Conservation (phyloP, 2,113 vertebrate species). For the Phaethon lepturus region DNA sequence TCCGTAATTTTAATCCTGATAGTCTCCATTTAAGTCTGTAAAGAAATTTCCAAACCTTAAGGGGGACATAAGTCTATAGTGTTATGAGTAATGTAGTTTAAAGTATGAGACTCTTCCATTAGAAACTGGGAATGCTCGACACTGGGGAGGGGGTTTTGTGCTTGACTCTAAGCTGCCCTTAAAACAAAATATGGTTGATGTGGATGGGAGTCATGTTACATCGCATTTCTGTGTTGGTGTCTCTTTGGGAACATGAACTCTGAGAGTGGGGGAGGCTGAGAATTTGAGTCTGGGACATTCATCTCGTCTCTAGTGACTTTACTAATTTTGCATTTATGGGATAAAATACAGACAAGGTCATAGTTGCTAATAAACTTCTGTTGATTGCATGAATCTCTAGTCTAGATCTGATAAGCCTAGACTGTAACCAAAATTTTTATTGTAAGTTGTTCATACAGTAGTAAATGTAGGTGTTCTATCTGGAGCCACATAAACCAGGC, state of each 20-base stretch:
- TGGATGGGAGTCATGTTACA: background rate
- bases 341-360: background rate
- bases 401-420: background rate
- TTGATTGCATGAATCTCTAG: background rate
- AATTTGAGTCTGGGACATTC: background rate
- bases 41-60: background rate
- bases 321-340: background rate
- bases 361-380: background rate
- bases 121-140: background rate
- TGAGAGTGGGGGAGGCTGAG: background rate
- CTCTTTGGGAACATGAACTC: background rate
- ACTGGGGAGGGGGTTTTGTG: rapidly evolving
- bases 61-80: background rate
- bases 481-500: background rate
- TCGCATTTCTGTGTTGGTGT: background rate
- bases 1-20: background rate
- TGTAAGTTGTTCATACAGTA: background rate
- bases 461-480: background rate
- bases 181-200: background rate
- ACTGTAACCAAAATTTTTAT: background rate
- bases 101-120: background rate
- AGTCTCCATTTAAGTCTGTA: background rate
- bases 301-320: background rate
- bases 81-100: background rate
- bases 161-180: background rate